Evolutionary conservation across 2,113 vertebrate genomes (phyloP).

Genomic region (Pyxicephalus adspersus): DNA sequence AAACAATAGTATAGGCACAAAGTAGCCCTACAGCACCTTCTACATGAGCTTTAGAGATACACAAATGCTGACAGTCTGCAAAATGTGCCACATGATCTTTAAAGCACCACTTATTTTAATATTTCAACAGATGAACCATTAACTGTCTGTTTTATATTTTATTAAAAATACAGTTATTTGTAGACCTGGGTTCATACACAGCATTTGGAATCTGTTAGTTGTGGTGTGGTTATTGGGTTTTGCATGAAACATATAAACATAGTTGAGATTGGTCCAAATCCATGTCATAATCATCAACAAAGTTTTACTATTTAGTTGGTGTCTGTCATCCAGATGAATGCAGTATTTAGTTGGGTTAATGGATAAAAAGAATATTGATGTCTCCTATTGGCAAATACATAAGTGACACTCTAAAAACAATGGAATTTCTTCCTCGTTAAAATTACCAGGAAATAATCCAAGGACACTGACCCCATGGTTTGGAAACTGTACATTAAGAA

Average conservation of each 20-base stretch:
- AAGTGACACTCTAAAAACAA: not conserved
- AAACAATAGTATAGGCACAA: not conserved
- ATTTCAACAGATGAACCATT: not conserved
- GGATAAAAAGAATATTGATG: not conserved
- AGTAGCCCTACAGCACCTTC: not conserved
- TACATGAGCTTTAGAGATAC: not conserved
- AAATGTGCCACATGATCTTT: not conserved
- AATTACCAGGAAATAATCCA: too few relatives aligned
- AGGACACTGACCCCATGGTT: too few relatives aligned
- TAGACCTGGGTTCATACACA: not conserved
- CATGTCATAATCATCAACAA: not conserved
- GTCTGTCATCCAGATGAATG: constrained; percentile 30
- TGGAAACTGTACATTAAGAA: too few relatives aligned
- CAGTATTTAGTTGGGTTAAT: not conserved
- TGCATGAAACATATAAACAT: not conserved
- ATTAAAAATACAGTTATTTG: not conserved
- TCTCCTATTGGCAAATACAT: not conserved
- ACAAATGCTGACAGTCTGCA: not conserved
- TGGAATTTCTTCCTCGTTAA: not conserved
- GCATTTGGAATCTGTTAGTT: constrained; percentile 10
- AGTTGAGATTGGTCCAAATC: not conserved
- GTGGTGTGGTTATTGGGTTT: not conserved
- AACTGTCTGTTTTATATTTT: not conserved
- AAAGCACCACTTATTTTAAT: not conserved
- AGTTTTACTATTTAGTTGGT: not conserved